A percentile compares a stretch with the other conserved stretches of the same genome.
Conservation (phyloP, 2,888 invertebrate species). For the Scaptodrosophila latifasciaeformis region DNA sequence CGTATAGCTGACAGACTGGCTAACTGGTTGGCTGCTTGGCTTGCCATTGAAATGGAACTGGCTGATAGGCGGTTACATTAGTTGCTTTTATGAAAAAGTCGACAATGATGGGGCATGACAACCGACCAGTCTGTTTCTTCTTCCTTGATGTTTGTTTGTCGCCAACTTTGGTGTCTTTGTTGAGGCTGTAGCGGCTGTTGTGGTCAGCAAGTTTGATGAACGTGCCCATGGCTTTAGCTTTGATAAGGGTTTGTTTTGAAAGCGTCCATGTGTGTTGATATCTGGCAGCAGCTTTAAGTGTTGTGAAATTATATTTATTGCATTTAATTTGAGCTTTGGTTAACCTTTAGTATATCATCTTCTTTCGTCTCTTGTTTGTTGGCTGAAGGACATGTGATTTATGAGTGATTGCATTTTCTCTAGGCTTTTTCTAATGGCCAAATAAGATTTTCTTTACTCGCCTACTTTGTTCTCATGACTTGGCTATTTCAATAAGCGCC, state of each 20-base stretch:
- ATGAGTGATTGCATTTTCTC: not conserved
- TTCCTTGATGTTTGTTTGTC: conserved; percentile 14
- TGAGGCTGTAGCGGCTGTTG: not conserved
- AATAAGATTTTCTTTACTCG: not conserved
- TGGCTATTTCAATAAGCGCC: not conserved
- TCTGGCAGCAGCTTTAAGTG: conserved; percentile 17
- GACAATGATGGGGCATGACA: conserved; percentile 14
- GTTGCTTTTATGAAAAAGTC: conserved; percentile 26
- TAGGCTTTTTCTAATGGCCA: not conserved
- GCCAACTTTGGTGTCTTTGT: too few relatives aligned
- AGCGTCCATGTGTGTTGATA: not conserved
- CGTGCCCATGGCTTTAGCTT: conserved; percentile 6
- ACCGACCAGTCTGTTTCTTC: not conserved
- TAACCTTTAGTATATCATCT: not conserved
- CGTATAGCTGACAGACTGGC: not conserved
- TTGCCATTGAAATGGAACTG: conserved; percentile 20
- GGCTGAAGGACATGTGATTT: not conserved
- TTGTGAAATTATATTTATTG: conserved; percentile 11
- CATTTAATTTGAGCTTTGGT: not conserved
- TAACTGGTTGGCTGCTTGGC: not conserved
- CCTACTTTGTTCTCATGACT: not conserved
- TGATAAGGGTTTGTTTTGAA: not conserved
- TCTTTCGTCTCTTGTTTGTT: too few relatives aligned
- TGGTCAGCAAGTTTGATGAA: not conserved
- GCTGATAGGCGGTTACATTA: conserved; percentile 34